These are phyloP conservation scores for Amphipoea oculea DNA, from an alignment of 2,888 invertebrate species.

Conservation along the genomic window DNA sequence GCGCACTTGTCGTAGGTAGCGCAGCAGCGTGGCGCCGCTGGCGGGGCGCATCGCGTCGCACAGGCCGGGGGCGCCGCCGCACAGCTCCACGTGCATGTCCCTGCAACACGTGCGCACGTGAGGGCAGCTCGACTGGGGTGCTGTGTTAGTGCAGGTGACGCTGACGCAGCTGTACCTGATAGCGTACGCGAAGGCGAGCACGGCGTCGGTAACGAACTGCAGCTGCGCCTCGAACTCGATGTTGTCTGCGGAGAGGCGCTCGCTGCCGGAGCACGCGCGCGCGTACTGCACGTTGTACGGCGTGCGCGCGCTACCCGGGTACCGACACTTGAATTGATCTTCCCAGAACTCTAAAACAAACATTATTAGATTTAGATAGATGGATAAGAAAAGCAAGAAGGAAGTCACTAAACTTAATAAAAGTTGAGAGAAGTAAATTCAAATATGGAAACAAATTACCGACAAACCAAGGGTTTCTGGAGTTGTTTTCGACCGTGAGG, in stretches of 20 bases:
- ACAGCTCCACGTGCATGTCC: conserved; percentile 96
- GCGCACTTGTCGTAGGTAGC: conserved; percentile 95
- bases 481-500: conserved; percentile 96
- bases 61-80: conserved; percentile 93
- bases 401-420: not conserved
- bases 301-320: conserved; percentile 94
- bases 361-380: not conserved
- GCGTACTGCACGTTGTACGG: conserved; percentile 94
- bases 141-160: not conserved
- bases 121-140: not conserved
- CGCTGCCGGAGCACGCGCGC: conserved; percentile 94
- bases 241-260: conserved; percentile 93
- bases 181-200: conserved; percentile 97
- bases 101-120: conserved; percentile 81
- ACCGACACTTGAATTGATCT: conserved; percentile 96
- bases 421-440: not conserved
- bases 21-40: conserved; percentile 95
- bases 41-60: conserved; percentile 97
- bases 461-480: conserved; percentile 98
- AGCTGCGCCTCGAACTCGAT: conserved; percentile 97
- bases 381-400: not conserved
- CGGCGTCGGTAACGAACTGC: conserved; percentile 98
- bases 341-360: conserved; percentile 96
- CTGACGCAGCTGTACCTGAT: conserved; percentile 89
- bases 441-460: conserved; percentile 89